A percentile compares a stretch with the other conserved stretches of the same genome.
Conservation (phyloP, 2,113 vertebrate species). For the Cyprinodon tularosa region DNA sequence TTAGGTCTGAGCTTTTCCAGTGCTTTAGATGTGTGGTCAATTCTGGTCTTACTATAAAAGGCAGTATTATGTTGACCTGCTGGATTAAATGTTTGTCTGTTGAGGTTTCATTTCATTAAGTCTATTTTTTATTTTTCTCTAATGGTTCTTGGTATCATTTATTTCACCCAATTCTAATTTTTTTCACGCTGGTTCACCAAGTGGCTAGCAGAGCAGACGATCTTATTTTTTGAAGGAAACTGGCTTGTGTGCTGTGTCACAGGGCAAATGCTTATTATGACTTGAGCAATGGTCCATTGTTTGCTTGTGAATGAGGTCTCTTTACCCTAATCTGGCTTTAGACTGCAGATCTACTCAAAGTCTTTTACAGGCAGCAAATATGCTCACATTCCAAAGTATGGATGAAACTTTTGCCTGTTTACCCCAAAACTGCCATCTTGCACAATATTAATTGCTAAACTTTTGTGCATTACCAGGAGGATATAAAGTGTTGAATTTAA, state of each 20-base stretch:
- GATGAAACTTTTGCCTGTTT: slow-evolving; percentile 35
- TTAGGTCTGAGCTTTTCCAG: slow-evolving; percentile 30
- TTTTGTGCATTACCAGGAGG: slow-evolving; percentile 34
- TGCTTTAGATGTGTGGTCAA: slow-evolving; percentile 30
- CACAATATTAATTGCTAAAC: slow-evolving; percentile 21
- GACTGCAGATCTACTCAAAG: slow-evolving; percentile 75
- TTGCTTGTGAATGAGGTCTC: slow-evolving; percentile 72
- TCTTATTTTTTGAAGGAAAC: slow-evolving; percentile 49
- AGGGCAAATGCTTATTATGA: slow-evolving; percentile 74
- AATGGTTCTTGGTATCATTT: slow-evolving; percentile 49
- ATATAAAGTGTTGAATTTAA: slow-evolving; percentile 7
- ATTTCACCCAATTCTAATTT: slow-evolving; percentile 6
- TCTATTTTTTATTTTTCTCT: slow-evolving; percentile 44
- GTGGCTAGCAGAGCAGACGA: slow-evolving; percentile 21
- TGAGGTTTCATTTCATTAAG: slow-evolving; percentile 66
- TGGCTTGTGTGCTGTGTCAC: slow-evolving; percentile 59
- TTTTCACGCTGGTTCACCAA: slow-evolving; percentile 3
- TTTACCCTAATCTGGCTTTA: slow-evolving; percentile 77
- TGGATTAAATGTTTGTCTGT: slow-evolving; percentile 48
- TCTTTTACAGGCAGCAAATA: slow-evolving; percentile 67
- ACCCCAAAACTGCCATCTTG: slow-evolving; percentile 27
- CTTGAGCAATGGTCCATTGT: slow-evolving; percentile 79
- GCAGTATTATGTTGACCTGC: slow-evolving; percentile 39
- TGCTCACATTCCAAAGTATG: slow-evolving; percentile 59
- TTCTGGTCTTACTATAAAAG: slow-evolving; percentile 27